Base-by-base conservation (phyloP, 2,888 invertebrate genomes). In the Ormyrus labotus region DNA sequence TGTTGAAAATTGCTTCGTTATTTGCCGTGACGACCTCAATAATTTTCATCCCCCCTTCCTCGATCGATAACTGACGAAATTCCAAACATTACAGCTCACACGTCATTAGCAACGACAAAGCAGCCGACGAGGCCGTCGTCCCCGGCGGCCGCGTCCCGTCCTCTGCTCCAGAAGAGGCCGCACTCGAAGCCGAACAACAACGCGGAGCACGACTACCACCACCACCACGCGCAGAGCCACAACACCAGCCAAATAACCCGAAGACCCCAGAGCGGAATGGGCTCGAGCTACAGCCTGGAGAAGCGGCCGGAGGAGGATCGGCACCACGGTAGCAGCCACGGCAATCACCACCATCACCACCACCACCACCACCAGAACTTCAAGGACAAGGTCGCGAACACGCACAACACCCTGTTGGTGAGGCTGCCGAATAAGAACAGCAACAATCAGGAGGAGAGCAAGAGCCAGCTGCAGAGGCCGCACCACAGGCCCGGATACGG, bases 41-140 rank as follows among this genome's bases (percentile, higher is more conserved):
- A 34, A 6, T 61, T 61, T 61, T 34, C 34, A 0, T 11, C 34
- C 9, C 8, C 34, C 61, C 4, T 61, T 45, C 7, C 7, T 13
- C 6, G 8, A 34, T 19, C 19, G 1, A 11, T 6, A 1, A 34
- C 34, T 34, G 19, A 8, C 7, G 0, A 34, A 5, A 34, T 34
- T 1, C 34, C 61, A 61, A 19, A 19, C 47, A 11, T 55, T 47
- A 7, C 71, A 81, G 81, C 34, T 48, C 65, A 82, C 65, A 60
- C 77, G 11, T 64, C 82, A 34, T 63, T 79, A 50, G 58, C 75
- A 47, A 76, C 78, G 19, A 82, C 82, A 92, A 92, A 92, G 92
- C 92, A 91, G 6, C 72, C 71, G 51, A 90, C 91, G 77, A 90
- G 91, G 65, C 91, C 92, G 84, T 91, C 90, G 86, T 92, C 92